These are phyloP conservation scores for Gari tellinella DNA, from an alignment of 2,888 invertebrate species.

Conservation along the genomic window DNA sequence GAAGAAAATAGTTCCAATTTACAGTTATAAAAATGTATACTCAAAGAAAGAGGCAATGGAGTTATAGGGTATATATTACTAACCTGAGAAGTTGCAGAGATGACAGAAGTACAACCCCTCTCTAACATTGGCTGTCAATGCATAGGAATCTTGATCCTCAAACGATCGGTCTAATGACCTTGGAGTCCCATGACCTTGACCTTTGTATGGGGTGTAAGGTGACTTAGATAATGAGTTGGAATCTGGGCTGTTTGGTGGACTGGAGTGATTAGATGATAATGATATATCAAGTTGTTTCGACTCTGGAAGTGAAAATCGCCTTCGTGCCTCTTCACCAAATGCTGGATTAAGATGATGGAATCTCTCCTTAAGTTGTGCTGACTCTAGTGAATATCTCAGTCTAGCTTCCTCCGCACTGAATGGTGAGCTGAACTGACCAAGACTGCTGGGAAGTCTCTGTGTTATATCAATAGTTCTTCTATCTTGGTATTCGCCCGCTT, in stretches of 20 bases:
- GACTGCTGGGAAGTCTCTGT: constrained; percentile 42
- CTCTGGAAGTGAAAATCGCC: constrained; percentile 7
- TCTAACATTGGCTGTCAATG: constrained; percentile 43
- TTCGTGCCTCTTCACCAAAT: constrained; percentile 12
- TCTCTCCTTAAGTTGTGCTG: constrained; percentile 34
- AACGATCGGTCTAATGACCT: constrained; percentile 34
- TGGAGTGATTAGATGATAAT: constrained; percentile 5
- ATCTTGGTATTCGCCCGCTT: background rate
- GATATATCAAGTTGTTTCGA: background rate
- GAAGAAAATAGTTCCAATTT: too few species aligned
- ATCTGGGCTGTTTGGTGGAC: constrained; percentile 36
- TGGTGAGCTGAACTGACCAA: constrained; percentile 31
- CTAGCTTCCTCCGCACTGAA: constrained; percentile 48
- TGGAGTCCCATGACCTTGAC: constrained; percentile 10
- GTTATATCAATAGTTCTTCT: constrained; percentile 16
- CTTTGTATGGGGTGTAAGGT: constrained; percentile 8
- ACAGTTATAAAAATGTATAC: too few species aligned
- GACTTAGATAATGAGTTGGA: constrained; percentile 29
- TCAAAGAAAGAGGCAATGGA: too few species aligned
- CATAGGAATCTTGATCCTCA: constrained; percentile 41
- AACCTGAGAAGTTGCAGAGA: constrained; percentile 85
- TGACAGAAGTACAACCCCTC: constrained; percentile 85
- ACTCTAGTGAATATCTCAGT: constrained; percentile 40
- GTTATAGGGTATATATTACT: too few species aligned
- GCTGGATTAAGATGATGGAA: background rate